Percentiles rank a stretch among this genome's conserved stretches.
Evolutionary conservation across 1,140 invertebrate species (phyloP).

Genomic region (Sinonovacula constricta): DNA sequence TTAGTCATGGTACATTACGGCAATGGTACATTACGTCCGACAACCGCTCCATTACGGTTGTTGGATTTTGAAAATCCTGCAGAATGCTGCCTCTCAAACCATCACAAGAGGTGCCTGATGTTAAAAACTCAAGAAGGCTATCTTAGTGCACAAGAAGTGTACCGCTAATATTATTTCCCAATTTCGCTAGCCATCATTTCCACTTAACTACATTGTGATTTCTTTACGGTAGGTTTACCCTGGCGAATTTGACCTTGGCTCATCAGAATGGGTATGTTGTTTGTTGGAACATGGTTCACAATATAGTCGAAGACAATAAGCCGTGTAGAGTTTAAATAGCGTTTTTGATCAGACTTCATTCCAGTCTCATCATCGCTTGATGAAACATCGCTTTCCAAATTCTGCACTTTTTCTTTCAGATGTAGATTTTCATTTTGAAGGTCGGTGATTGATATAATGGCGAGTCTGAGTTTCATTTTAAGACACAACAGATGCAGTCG

Average conservation of each 20-base stretch:
- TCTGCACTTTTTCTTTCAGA: background rate
- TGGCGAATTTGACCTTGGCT: background rate
- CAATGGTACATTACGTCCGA: too few relatives aligned
- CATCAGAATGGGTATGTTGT: background rate
- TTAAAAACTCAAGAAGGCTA: background rate
- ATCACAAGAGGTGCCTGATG: background rate
- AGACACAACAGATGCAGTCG: too few relatives aligned
- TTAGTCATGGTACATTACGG: too few relatives aligned
- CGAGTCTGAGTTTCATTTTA: too few relatives aligned
- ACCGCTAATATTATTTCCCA: background rate
- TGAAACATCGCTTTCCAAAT: background rate
- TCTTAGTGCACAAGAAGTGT: background rate
- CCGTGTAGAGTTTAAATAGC: background rate
- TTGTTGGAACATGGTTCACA: background rate
- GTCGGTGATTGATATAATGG: too few relatives aligned
- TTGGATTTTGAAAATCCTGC: constrained; percentile 9
- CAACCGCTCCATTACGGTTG: constrained; percentile 9
- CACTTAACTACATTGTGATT: background rate
- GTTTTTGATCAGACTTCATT: background rate
- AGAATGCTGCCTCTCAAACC: constrained; percentile 18
- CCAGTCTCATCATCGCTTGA: too few relatives aligned
- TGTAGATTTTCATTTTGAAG: background rate
- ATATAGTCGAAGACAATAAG: background rate
- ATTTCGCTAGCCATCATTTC: background rate
- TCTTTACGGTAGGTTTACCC: background rate